Conservation (phyloP, 2,797 vertebrate species). For the Gobio occitaniae region DNA sequence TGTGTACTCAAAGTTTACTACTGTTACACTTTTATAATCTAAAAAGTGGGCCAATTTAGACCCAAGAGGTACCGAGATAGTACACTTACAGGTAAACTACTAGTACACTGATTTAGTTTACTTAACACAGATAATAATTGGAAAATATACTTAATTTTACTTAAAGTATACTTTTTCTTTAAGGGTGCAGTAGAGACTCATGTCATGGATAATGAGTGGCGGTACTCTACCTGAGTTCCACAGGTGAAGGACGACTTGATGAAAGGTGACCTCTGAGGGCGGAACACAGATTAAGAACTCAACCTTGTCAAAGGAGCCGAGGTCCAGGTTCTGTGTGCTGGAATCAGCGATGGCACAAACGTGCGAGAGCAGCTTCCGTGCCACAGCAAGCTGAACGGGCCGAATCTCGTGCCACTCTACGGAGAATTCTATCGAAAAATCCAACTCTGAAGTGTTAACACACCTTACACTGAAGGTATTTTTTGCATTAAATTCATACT, state of each 20-base stretch:
- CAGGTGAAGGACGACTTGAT: slow-evolving; percentile 91
- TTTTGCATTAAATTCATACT: not conserved
- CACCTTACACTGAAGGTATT: not conserved
- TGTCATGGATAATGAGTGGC: not conserved
- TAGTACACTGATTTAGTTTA: not conserved
- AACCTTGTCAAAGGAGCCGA: slow-evolving; percentile 95
- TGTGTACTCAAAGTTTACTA: not conserved
- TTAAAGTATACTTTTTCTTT: not conserved
- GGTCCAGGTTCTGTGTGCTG: slow-evolving; percentile 96
- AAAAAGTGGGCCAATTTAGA: not conserved
- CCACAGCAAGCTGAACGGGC: slow-evolving; percentile 94
- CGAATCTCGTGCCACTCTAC: slow-evolving; percentile 83
- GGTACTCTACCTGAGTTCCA: slow-evolving; percentile 88
- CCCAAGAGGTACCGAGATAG: not conserved
- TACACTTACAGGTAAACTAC: not conserved
- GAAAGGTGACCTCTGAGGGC: slow-evolving; percentile 94
- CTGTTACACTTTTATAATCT: not conserved
- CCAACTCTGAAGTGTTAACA: not conserved
- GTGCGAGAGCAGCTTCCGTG: slow-evolving; percentile 95
- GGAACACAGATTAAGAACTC: slow-evolving; percentile 97
- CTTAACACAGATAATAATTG: not conserved
- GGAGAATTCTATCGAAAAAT: slow-evolving; percentile 78
- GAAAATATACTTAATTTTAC: not conserved
- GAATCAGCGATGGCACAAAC: slow-evolving; percentile 97
- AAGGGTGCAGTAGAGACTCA: not conserved